Conservation (phyloP, 2,888 invertebrate genomes). For the Amiota communis region DNA sequence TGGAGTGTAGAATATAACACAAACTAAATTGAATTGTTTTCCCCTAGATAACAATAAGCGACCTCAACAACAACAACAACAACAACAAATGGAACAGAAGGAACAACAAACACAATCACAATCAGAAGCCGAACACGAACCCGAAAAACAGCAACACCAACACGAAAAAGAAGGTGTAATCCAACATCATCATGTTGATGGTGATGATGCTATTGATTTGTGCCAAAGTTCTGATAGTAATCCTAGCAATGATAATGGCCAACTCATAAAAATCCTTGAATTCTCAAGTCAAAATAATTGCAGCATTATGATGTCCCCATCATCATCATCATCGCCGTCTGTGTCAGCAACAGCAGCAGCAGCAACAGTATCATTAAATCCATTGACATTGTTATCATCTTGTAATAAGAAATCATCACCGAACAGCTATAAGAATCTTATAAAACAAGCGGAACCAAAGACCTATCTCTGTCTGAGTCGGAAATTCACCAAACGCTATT, state of each 20-base stretch:
- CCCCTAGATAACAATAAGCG: too few species aligned
- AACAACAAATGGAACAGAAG: conserved; percentile 21
- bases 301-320: too few species aligned
- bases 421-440: conserved; percentile 73
- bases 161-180: neutral
- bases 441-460: conserved; percentile 72
- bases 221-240: conserved; percentile 47
- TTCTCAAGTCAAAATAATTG: conserved; percentile 39
- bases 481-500: conserved; percentile 65
- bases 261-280: conserved; percentile 69
- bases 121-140: neutral
- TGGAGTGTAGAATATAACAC: too few species aligned
- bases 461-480: conserved; percentile 70
- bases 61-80: conserved; percentile 5
- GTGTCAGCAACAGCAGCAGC: too few species aligned
- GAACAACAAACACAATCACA: neutral
- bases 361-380: too few species aligned
- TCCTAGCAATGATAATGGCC: neutral
- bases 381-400: too few species aligned
- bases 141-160: conserved; percentile 11
- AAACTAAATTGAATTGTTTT: too few species aligned
- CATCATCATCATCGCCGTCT: neutral
- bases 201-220: conserved; percentile 49
- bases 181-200: neutral
- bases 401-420: conserved; percentile 69